Evolutionary conservation across 2,888 invertebrate species (phyloP), one percentile per base, ranked within the genome.

Genomic region (Chymomyza procnemis): DNA sequence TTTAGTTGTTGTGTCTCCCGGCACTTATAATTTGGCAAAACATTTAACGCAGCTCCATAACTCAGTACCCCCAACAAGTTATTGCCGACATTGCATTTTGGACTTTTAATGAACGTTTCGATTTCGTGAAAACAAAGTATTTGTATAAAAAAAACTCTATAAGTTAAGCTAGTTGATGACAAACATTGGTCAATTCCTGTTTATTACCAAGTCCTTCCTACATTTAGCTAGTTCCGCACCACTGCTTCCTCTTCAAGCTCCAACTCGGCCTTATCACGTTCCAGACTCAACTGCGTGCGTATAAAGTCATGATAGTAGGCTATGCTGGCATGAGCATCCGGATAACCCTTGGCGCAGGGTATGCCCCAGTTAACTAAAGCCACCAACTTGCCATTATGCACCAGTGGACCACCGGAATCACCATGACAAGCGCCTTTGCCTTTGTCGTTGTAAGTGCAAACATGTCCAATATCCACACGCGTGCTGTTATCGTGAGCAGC

Each of bases 391-490:
- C 86, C 89, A 22, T 90, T 80, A 64, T 86, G 86, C 4, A 88
- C 88, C 61, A 91, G 67, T 0, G 91, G 90, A 1, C 90, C 90
- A 3, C 91, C 90, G 19, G 86, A 89, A 58, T 89, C 90, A 3
- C 90, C 90, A 61, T 90, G 88, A 60, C 89, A 90, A 0, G 88
- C 93, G 0, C 94, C 94, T 64, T 93, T 92, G 0, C 93, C 93
- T 2, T 90, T 89, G 60, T 92, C 91, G 0, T 93, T 93, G 58
- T 92, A 90, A 0, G 94, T 93, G 73, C 94, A 94, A 54, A 94
- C 90, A 73, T 94, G 93, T 0, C 93, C 92, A 18, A 92, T 91
- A 76, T 92, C 93, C 1, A 93, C 92, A 0, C 90, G 90, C 50
- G 91, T 91, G 71, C 80, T 87, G 56, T 90, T 90, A n/a, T 89